Evolutionary conservation across 2,888 invertebrate species (phyloP).

Genomic region (Dinocampus coccinellae): DNA sequence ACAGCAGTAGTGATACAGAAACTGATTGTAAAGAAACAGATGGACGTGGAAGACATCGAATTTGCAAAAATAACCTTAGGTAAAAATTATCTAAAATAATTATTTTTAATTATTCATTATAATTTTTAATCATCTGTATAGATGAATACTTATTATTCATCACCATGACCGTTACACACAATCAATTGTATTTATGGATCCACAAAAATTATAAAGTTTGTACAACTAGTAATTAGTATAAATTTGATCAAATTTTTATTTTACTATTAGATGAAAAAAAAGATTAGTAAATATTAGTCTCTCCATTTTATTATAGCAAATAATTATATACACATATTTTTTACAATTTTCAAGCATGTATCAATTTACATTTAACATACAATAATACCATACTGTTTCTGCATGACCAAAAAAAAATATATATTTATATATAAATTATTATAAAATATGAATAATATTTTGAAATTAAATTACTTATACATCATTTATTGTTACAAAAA

Average conservation of each 20-base stretch:
- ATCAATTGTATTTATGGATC: not conserved
- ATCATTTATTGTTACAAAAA: not conserved
- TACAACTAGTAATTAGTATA: too few species aligned
- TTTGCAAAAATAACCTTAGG: constrained; percentile 81
- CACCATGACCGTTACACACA: not conserved
- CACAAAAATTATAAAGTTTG: not conserved
- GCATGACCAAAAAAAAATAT: not conserved
- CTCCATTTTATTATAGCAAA: not conserved
- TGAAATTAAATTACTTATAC: constrained; percentile 24
- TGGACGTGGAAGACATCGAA: constrained; percentile 75
- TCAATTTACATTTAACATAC: not conserved
- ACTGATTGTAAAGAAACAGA: constrained; percentile 82
- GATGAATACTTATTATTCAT: not conserved
- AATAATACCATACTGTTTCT: too few species aligned
- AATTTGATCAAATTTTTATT: not conserved
- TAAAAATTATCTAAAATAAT: constrained; percentile 58
- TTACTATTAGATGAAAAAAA: too few species aligned
- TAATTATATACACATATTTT: not conserved
- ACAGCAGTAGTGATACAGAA: constrained; percentile 89
- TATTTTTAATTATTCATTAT: not conserved
- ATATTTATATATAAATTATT: not conserved
- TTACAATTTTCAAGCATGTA: not conserved
- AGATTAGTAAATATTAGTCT: too few species aligned
- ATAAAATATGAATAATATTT: not conserved
- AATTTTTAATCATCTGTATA: not conserved